Evolutionary conservation across 2,797 vertebrate genomes (phyloP).

Genomic region (Labroides dimidiatus): DNA sequence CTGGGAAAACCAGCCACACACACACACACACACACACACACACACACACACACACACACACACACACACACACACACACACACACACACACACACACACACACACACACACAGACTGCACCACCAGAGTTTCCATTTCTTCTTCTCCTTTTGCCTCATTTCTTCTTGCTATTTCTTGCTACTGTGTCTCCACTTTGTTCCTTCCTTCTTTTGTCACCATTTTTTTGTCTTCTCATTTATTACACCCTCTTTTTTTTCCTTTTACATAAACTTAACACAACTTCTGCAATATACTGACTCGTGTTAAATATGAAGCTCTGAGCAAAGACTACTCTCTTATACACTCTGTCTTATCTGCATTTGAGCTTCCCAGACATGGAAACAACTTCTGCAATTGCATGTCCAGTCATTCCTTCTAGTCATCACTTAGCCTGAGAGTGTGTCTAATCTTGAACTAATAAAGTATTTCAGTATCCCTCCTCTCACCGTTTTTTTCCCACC

Average conservation of each 20-base stretch:
- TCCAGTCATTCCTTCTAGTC: conserved; percentile 7
- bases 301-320: background rate
- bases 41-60: background rate
- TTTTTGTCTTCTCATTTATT: background rate
- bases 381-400: conserved; percentile 17
- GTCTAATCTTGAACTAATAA: conserved; percentile 54
- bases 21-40: conserved; percentile 30
- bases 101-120: background rate
- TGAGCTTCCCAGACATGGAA: conserved; percentile 24
- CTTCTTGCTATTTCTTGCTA: conserved; percentile 26
- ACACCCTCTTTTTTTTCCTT: conserved; percentile 1
- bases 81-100: conserved; percentile 13
- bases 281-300: too few species aligned
- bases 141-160: conserved; percentile 40
- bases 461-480: conserved; percentile 1
- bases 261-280: background rate
- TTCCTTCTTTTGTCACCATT: conserved; percentile 19
- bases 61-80: conserved; percentile 28
- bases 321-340: background rate
- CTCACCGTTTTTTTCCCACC: conserved; percentile 29
- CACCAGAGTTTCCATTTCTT: conserved; percentile 33
- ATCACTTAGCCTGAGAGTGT: conserved; percentile 19
- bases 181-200: conserved; percentile 11
- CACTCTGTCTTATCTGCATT: conserved; percentile 15
- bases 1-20: conserved; percentile 23